Percentiles rank a stretch among this genome's conserved stretches.
phyloP scores from a whole-genome alignment of 2,888 invertebrate species.

The Fragum fragum region DNA sequence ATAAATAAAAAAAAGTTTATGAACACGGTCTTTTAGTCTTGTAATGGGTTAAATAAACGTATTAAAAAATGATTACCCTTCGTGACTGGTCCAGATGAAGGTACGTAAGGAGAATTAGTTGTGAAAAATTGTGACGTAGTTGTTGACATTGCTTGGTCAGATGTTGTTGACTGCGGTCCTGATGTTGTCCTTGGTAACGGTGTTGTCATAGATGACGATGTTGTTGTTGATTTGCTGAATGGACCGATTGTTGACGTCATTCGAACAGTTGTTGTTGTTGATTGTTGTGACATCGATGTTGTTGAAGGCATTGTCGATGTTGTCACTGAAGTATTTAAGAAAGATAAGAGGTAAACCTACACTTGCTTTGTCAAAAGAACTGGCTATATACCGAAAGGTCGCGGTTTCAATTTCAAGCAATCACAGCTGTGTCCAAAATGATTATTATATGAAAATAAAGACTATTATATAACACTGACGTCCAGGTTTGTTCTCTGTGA shows the following conservation, averaged over 20 bases:
- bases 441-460: too few relatives aligned
- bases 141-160: not conserved
- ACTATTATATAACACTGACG: too few relatives aligned
- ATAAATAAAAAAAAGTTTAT: too few relatives aligned
- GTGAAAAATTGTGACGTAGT: not conserved
- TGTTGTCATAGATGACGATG: not conserved
- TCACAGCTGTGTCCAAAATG: too few relatives aligned
- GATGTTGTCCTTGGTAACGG: not conserved
- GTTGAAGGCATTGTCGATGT: not conserved
- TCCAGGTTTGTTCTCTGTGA: too few relatives aligned
- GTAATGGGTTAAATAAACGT: too few relatives aligned
- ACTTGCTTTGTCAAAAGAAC: too few relatives aligned
- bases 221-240: not conserved
- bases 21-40: too few relatives aligned
- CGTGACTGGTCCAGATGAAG: not conserved
- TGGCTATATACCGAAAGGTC: too few relatives aligned
- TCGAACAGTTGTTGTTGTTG: not conserved
- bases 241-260: not conserved
- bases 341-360: too few relatives aligned
- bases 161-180: not conserved
- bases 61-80: not conserved
- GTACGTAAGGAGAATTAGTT: not conserved
- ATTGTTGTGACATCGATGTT: not conserved
- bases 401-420: too few relatives aligned
- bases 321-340: slow-evolving; percentile 3